Evolutionary conservation across 2,888 invertebrate genomes (phyloP).

Genomic region (Noctua janthina): DNA sequence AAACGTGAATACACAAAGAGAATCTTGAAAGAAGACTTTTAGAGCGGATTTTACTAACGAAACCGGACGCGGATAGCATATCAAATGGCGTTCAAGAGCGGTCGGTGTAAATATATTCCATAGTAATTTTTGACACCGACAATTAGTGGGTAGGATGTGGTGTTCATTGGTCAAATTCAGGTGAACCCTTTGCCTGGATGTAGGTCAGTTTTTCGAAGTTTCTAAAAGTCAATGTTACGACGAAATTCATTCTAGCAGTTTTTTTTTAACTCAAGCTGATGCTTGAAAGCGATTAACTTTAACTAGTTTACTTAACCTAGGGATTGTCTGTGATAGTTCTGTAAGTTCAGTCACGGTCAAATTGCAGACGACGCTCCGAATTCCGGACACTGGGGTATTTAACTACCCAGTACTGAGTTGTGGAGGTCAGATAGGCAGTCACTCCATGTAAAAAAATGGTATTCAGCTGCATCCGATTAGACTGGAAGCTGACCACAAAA

Average conservation of each 20-base stretch:
- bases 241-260: too few species aligned
- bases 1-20: conserved; percentile 12
- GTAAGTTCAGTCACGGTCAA: too few species aligned
- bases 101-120: not conserved
- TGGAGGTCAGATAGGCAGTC: not conserved
- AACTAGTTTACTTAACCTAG: not conserved
- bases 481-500: not conserved
- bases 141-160: not conserved
- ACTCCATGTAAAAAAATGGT: not conserved
- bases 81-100: not conserved
- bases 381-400: too few species aligned
- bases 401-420: not conserved
- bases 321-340: too few species aligned
- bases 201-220: too few species aligned
- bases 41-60: not conserved
- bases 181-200: not conserved
- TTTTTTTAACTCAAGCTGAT: too few species aligned
- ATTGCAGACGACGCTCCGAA: too few species aligned
- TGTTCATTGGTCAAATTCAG: too few species aligned
- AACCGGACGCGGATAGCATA: not conserved
- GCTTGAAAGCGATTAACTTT: too few species aligned
- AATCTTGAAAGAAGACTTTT: not conserved
- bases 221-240: too few species aligned
- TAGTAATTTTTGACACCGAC: not conserved
- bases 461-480: not conserved